Base-by-base conservation (phyloP, 2,888 invertebrate genomes). In the Pheosia gnoma region DNA sequence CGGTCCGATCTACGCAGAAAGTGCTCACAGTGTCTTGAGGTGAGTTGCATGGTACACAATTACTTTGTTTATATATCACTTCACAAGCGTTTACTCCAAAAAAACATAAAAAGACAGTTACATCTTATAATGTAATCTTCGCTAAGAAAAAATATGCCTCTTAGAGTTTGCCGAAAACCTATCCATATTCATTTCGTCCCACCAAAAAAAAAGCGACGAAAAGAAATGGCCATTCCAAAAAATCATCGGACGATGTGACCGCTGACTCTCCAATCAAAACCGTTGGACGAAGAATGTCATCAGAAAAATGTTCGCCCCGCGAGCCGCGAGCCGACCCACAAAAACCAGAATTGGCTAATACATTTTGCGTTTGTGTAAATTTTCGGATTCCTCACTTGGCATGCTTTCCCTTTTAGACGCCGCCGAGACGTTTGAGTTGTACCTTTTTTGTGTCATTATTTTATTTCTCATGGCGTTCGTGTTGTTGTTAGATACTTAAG, bases 291-390 rank as follows among this genome's bases (percentile, higher is more conserved):
- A 56, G 64, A 64, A 64, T 64, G 60, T 59, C 59, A 61, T 57
- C 60, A 25, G 57, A 64, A 61, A 57, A 61, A 61, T 64, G 37
- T 45, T n/a, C 58, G 56, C 49, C 25, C 55, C 41, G 57, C 58
- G 5, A 55, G 36, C 55, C 57, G 39, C 25, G 25, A 25, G 25
- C 6, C 60, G 65, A 60, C 66, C 36, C 63, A 65, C 70, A 74
- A 72, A 74, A 73, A 71, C 61, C 61, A 36, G 74, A 68, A 70
- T 70, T 62, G 64, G 70, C 67, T 71, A 71, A 73, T 73, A 71
- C 69, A 68, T 70, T 66, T 70, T 68, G 59, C 62, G 66, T 59
- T 70, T 74, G 71, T 72, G 70, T 74, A 74, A 74, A 74, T 74
- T 72, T 73, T 63, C 57, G 57, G 59, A 68, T 68, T 68, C 68